Percentiles rank a stretch among this genome's conserved stretches.
Evolutionary conservation across 1,140 invertebrate species (phyloP).

Genomic region (Orchesella cincta): DNA sequence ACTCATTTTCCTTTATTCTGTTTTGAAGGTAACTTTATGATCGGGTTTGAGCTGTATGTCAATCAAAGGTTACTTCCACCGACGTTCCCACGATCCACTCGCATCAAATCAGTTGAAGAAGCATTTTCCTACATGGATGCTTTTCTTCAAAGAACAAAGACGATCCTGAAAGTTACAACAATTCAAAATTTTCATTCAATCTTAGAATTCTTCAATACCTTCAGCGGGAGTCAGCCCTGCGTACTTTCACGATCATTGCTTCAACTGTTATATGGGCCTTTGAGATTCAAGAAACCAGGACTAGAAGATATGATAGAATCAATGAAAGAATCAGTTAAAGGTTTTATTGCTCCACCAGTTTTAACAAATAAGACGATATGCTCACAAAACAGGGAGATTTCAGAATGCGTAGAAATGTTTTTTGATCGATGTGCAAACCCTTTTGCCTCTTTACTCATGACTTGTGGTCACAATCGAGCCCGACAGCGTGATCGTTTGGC

Average conservation of each 20-base stretch:
- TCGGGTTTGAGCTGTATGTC: conserved; percentile 93
- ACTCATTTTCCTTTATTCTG: conserved; percentile 8
- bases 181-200: conserved; percentile 51
- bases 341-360: conserved; percentile 85
- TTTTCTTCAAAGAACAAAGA: conserved; percentile 75
- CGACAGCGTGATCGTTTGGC: conserved; percentile 91
- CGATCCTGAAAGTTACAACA: conserved; percentile 77
- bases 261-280: conserved; percentile 76
- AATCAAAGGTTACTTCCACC: conserved; percentile 93
- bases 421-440: conserved; percentile 82
- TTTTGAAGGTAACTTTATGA: conserved; percentile 54
- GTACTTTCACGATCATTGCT: conserved; percentile 90
- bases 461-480: conserved; percentile 91
- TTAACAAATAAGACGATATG: conserved; percentile 69
- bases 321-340: conserved; percentile 78
- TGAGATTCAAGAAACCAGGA: conserved; percentile 58
- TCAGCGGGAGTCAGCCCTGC: conserved; percentile 83
- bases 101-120: conserved; percentile 81
- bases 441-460: conserved; percentile 82
- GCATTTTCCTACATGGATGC: conserved; percentile 83
- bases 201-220: conserved; percentile 92
- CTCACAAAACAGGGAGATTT: conserved; percentile 68
- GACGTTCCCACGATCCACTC: conserved; percentile 95
- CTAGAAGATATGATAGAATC: conserved; percentile 71
- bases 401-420: conserved; percentile 86